These are phyloP conservation scores for Lipotes vexillifer DNA, from an alignment of 2,113 vertebrate species.

Conservation along the genomic window DNA sequence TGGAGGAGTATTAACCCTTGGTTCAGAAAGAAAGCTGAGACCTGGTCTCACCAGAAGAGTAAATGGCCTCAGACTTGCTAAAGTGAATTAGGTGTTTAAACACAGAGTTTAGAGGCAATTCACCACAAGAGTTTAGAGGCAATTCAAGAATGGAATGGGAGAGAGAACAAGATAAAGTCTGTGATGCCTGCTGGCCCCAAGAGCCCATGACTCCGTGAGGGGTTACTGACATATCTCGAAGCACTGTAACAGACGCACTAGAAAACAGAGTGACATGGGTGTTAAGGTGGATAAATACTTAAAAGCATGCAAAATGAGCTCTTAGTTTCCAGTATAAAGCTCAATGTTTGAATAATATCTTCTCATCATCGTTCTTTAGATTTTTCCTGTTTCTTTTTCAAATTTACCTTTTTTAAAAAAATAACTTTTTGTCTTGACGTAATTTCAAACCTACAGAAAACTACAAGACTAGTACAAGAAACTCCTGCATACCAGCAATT, in stretches of 20 bases:
- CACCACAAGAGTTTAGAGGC: not conserved
- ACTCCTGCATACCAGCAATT: accelerated
- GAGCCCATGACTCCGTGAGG: not conserved
- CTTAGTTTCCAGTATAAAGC: not conserved
- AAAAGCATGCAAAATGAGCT: not conserved
- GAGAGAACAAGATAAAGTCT: not conserved
- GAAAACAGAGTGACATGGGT: not conserved
- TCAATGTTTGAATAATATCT: not conserved
- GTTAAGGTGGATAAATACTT: no score
- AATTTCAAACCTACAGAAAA: not conserved
- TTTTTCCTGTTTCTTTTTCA: not conserved
- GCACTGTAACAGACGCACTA: no score
- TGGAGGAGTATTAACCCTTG: not conserved
- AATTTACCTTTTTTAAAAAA: not conserved
- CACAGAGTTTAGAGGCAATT: no score
- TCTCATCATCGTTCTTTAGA: not conserved
- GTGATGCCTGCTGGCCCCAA: not conserved
- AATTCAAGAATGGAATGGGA: not conserved
- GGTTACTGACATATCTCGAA: not conserved
- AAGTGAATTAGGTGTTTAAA: not conserved
- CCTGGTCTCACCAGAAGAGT: not conserved
- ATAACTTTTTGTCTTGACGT: not conserved
- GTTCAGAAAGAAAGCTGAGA: not conserved
- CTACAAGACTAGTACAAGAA: not conserved
- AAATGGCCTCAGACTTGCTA: not conserved